Base-by-base conservation (phyloP, 2,113 vertebrate genomes). In the Nesoenas mayeri region DNA sequence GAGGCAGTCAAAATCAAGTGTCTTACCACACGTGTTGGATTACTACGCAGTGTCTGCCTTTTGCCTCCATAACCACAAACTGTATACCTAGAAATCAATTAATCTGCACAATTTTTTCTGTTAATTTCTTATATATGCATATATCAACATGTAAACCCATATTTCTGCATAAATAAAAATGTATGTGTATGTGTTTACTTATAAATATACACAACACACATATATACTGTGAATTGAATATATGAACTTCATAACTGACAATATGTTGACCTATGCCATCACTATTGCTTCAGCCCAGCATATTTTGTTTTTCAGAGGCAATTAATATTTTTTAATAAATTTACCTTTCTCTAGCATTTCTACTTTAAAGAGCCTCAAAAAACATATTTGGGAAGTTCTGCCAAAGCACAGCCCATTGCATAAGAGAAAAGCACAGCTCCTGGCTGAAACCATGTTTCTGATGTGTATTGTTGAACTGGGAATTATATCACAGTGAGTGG, bases 391-490 rank as follows among this genome's bases (percentile, higher is more conserved):
- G 9, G 29, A 72, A 61, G 13, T 91, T 72, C 26, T 31, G 19
- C 22, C 53, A 48, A 79, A 91, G 40, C 31, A 15, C 65, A 65
- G 44, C 18, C 44, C 40, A 15, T 64, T 81, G 79, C 54, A 32
- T 34, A 77, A 87, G 44, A 66, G 53, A 56, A 83, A 75, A 92
- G n/a, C 53, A 73, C 71, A 82, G 24, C 32, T 93, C 48, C 29
- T 94, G 75, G 56, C 25, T 95, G 72, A 94, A 95, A 93, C 9
- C 16, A 74, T 82, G 74, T 82, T 94, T 95, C 56, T 95, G 69
- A 56, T 85, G 73, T 0, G 1, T 57, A 9, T 67, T 91, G 21
- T 79, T 89, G 78, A 87, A 69, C n/a, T 89, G 91, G 70, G 66
- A 88, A 85, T 83, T 91, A 9, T 36, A 79, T 50, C 21, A 7